Conservation (phyloP, 2,888 invertebrate species). For the Coremacera marginata region DNA sequence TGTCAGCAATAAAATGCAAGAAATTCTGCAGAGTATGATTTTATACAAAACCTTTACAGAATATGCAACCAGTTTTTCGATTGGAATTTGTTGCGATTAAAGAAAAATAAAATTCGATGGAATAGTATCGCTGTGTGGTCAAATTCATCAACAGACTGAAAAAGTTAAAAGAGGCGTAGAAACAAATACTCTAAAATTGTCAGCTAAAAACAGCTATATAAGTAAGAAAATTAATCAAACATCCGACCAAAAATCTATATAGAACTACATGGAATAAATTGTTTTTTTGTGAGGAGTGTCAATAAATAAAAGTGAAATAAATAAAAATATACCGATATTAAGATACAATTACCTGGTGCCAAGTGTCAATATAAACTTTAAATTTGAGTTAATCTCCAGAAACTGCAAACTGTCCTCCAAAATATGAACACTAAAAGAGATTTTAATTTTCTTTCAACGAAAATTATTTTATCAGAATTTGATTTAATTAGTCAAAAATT, state of each 20-base stretch:
- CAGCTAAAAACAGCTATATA: background rate
- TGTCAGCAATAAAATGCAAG: background rate
- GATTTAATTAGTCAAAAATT: background rate
- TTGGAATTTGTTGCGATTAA: background rate
- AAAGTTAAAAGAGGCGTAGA: background rate
- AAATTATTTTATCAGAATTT: slow-evolving; percentile 2
- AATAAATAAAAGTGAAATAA: too few relatives aligned
- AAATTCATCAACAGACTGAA: background rate
- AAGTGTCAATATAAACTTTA: slow-evolving; percentile 1
- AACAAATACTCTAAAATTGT: background rate
- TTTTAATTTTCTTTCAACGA: background rate
- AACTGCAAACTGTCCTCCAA: background rate
- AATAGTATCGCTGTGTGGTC: background rate
- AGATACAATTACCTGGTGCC: background rate
- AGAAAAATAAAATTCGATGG: background rate
- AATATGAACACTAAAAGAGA: slow-evolving; percentile 4
- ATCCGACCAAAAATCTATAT: background rate
- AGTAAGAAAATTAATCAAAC: background rate
- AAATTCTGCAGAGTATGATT: background rate
- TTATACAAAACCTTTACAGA: background rate
- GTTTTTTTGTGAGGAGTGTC: background rate
- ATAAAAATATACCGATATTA: background rate
- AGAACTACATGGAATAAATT: background rate
- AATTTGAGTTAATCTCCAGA: background rate
- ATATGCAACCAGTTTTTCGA: background rate